These are phyloP conservation scores for Sisor rabdophorus DNA, from an alignment of 2,113 vertebrate species.

Conservation along the genomic window DNA sequence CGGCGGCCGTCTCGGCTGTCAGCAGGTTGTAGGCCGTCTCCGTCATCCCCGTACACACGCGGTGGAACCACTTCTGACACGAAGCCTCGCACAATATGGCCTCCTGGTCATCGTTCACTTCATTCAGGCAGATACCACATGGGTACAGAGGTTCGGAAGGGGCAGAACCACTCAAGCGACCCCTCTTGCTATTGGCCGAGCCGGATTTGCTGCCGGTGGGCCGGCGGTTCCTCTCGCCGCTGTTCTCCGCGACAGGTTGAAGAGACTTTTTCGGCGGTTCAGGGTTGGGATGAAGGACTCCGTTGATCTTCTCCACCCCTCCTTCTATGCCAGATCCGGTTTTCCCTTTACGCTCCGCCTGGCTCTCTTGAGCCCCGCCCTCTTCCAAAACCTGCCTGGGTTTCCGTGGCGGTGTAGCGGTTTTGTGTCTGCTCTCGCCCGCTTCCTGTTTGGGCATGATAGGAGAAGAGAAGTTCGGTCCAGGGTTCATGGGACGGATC, in stretches of 20 bases:
- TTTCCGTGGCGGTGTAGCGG: conserved; percentile 55
- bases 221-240: conserved; percentile 50
- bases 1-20: conserved; percentile 74
- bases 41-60: conserved; percentile 82
- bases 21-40: conserved; percentile 80
- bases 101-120: conserved; percentile 81
- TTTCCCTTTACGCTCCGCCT: conserved; percentile 62
- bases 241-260: conserved; percentile 48
- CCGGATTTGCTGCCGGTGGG: conserved; percentile 54
- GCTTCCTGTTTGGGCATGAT: conserved; percentile 68
- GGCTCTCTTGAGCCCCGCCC: conserved; percentile 58
- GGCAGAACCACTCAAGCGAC: conserved; percentile 59
- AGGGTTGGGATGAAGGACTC: conserved; percentile 60
- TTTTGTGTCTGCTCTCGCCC: conserved; percentile 62
- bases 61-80: conserved; percentile 84
- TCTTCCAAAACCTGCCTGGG: conserved; percentile 68
- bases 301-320: conserved; percentile 61
- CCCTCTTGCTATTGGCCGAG: conserved; percentile 52
- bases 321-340: conserved; percentile 60
- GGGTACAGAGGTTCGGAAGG: conserved; percentile 69
- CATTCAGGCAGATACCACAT: conserved; percentile 76
- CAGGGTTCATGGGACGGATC: conserved; percentile 57
- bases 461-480: conserved; percentile 68
- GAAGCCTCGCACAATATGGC: conserved; percentile 81
- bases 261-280: conserved; percentile 67